Conservation (phyloP, 1,140 invertebrate genomes). For the Drosophila athabasca region DNA sequence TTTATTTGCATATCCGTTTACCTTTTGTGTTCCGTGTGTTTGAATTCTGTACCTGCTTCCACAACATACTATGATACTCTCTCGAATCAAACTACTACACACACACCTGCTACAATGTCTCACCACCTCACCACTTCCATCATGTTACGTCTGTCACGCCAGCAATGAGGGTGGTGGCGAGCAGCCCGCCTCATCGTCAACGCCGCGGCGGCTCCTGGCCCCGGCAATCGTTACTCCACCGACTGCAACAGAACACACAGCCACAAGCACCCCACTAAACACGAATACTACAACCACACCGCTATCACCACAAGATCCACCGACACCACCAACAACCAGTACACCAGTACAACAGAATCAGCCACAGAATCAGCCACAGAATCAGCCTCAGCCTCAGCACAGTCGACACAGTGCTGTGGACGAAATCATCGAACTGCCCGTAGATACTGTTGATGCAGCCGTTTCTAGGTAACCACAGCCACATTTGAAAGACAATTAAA, state of each 20-base stretch:
- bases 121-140: slow-evolving; percentile 53
- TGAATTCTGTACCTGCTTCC: slow-evolving; percentile 72
- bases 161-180: slow-evolving; percentile 62
- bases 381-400: slow-evolving; percentile 33
- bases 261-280: slow-evolving; percentile 68
- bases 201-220: slow-evolving; percentile 56
- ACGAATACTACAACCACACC: slow-evolving; percentile 73
- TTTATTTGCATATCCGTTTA: slow-evolving; percentile 76
- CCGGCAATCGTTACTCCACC: slow-evolving; percentile 22
- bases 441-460: slow-evolving; percentile 78
- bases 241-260: slow-evolving; percentile 39
- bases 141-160: slow-evolving; percentile 47
- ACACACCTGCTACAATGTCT: slow-evolving; percentile 45
- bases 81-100: slow-evolving; percentile 27
- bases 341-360: slow-evolving; percentile 65
- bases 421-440: slow-evolving; percentile 73
- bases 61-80: slow-evolving; percentile 31
- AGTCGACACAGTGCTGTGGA: slow-evolving; percentile 31
- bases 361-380: slow-evolving; percentile 25
- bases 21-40: slow-evolving; percentile 73
- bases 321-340: slow-evolving; percentile 68
- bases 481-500: not conserved
- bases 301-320: slow-evolving; percentile 73
- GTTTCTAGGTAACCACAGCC: slow-evolving; percentile 69
- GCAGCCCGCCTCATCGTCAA: slow-evolving; percentile 62